Percentiles rank a stretch among this genome's conserved stretches.
Evolutionary conservation across 2,888 invertebrate genomes (phyloP).

Genomic region (Pocota personata): DNA sequence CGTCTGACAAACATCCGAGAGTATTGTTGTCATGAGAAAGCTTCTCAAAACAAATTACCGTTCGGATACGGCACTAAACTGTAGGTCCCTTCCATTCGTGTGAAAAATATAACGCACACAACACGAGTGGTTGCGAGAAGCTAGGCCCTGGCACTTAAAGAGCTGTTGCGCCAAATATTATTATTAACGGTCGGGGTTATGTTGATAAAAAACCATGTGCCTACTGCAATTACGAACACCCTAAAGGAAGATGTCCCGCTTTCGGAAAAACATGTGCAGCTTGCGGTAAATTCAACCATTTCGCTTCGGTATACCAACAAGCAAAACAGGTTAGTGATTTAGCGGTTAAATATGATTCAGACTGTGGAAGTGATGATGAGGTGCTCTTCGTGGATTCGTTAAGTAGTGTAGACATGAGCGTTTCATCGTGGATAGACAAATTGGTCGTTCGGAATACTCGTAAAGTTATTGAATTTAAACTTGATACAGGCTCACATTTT

Average conservation of each 20-base stretch:
- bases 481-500: conserved; percentile 24
- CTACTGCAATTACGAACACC: conserved; percentile 6
- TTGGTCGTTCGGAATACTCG: background rate
- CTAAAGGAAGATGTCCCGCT: conserved; percentile 3
- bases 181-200: background rate
- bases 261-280: conserved; percentile 2
- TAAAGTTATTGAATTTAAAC: conserved; percentile 10
- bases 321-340: conserved; percentile 43
- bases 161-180: too few species aligned
- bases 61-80: too few species aligned
- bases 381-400: conserved; percentile 15
- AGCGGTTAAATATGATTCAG: conserved; percentile 21
- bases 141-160: too few species aligned
- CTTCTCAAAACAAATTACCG: too few species aligned
- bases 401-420: background rate
- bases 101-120: too few species aligned
- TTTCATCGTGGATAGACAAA: conserved; percentile 9
- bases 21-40: too few species aligned
- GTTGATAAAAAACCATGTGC: conserved; percentile 2
- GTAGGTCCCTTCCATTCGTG: too few species aligned
- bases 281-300: conserved; percentile 26
- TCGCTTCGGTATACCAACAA: conserved; percentile 1
- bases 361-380: conserved; percentile 18
- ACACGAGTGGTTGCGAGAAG: too few species aligned
- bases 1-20: too few species aligned